phyloP scores from a whole-genome alignment of 1,140 invertebrate species.

The Cephus cinctus region DNA sequence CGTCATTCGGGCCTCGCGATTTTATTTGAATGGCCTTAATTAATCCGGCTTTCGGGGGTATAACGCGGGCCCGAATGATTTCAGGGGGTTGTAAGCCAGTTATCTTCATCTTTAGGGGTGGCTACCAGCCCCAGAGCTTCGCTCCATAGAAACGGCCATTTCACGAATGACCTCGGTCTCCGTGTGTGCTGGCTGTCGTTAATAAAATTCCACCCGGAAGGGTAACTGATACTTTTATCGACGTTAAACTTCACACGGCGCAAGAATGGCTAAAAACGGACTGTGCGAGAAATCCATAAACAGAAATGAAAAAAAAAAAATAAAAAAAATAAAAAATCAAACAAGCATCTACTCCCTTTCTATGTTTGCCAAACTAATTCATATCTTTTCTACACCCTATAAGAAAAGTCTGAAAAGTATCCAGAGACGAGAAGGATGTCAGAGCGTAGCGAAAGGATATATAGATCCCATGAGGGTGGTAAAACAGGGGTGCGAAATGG shows the following conservation, averaged over 20 bases:
- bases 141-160: no score
- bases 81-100: conserved; percentile 32
- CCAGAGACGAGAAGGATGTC: conserved; percentile 22
- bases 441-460: conserved; percentile 28
- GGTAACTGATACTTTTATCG: not conserved
- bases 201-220: not conserved
- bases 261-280: no score
- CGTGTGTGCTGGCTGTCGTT: not conserved
- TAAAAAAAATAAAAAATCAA: conserved; percentile 1
- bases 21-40: conserved; percentile 39
- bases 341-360: no score
- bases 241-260: no score
- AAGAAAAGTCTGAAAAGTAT: no score
- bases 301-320: not conserved
- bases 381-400: no score
- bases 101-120: conserved; percentile 36
- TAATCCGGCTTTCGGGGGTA: conserved; percentile 30
- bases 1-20: conserved; percentile 29
- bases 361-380: no score
- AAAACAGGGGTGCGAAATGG: conserved; percentile 29
- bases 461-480: conserved; percentile 37
- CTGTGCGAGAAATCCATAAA: not conserved
- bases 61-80: not conserved
- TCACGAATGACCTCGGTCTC: conserved; percentile 1
- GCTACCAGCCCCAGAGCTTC: not conserved